phyloP scores from a whole-genome alignment of 2,888 invertebrate species.

The Torymus aiolomorphi region DNA sequence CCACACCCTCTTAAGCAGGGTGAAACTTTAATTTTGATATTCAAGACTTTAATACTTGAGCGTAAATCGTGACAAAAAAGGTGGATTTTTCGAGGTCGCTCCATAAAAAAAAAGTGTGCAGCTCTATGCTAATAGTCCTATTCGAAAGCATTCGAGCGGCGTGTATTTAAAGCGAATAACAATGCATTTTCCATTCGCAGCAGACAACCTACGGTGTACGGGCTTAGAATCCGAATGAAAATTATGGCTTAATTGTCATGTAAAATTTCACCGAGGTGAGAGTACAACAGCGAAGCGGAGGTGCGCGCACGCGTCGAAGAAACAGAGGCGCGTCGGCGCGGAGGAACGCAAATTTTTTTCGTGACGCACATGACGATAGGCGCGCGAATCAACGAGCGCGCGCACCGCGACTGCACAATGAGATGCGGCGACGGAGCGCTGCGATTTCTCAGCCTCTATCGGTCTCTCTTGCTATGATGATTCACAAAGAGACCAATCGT shows the following conservation, averaged over 20 bases:
- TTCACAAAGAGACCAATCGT: conserved; percentile 33
- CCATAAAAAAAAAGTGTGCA: too few species aligned
- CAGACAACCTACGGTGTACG: not conserved
- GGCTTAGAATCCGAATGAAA: not conserved
- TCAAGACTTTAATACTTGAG: too few species aligned
- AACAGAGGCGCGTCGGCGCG: not conserved
- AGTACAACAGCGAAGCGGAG: not conserved
- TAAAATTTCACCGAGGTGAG: conserved; percentile 2
- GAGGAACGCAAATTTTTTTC: conserved; percentile 27
- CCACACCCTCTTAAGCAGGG: too few species aligned
- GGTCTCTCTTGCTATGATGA: conserved; percentile 8
- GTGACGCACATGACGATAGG: conserved; percentile 29
- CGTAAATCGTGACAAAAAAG: too few species aligned
- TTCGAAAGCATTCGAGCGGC: too few species aligned
- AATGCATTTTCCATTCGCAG: not conserved
- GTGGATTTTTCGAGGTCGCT: too few species aligned
- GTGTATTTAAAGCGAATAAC: not conserved
- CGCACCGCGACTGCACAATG: not conserved
- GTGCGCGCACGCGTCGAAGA: not conserved
- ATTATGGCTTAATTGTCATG: conserved; percentile 15
- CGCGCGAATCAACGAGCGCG: conserved; percentile 18
- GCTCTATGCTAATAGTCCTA: too few species aligned
- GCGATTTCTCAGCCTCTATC: conserved; percentile 17
- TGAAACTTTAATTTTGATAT: too few species aligned
- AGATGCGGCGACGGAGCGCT: conserved; percentile 9